A percentile compares a stretch with the other conserved stretches of the same genome.
Evolutionary conservation across 2,113 vertebrate genomes (phyloP).

Genomic region (Phalacrocorax carbo): DNA sequence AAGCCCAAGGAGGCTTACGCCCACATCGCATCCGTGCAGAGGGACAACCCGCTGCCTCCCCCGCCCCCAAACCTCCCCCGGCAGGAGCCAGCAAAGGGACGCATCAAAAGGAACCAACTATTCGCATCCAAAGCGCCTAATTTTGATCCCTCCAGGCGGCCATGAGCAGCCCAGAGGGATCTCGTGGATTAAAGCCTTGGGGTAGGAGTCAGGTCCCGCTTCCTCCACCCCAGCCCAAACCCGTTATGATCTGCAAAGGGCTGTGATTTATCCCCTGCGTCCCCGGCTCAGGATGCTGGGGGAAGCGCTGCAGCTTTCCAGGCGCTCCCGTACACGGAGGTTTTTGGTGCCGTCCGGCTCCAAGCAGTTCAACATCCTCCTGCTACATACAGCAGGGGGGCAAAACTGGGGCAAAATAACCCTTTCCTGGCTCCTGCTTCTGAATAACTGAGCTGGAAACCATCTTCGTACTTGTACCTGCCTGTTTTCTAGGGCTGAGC

Average conservation of each 20-base stretch:
- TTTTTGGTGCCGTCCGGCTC: fast-evolving
- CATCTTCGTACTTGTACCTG: fast-evolving
- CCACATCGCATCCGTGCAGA: not conserved
- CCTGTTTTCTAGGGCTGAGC: fast-evolving
- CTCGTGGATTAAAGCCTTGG: fast-evolving
- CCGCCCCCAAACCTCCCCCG: not conserved
- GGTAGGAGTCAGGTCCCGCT: not conserved
- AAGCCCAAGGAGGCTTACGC: not conserved
- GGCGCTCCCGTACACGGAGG: fast-evolving
- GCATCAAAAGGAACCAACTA: fast-evolving
- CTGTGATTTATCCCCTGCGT: not conserved
- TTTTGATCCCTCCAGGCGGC: fast-evolving
- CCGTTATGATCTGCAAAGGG: fast-evolving
- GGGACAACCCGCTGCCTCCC: not conserved
- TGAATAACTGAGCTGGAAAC: not conserved
- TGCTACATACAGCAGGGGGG: fast-evolving
- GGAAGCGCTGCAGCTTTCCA: not conserved
- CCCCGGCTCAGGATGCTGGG: fast-evolving
- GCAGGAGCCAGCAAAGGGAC: not conserved
- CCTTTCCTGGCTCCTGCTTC: not conserved
- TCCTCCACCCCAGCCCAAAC: not conserved
- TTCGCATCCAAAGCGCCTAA: fast-evolving
- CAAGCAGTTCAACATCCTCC: not conserved
- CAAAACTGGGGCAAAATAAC: fast-evolving
- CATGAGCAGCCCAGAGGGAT: not conserved